Percentiles rank a stretch among this genome's conserved stretches.
phyloP scores from a whole-genome alignment of 2,888 invertebrate species.

The Caenorhabditis panamensis region DNA sequence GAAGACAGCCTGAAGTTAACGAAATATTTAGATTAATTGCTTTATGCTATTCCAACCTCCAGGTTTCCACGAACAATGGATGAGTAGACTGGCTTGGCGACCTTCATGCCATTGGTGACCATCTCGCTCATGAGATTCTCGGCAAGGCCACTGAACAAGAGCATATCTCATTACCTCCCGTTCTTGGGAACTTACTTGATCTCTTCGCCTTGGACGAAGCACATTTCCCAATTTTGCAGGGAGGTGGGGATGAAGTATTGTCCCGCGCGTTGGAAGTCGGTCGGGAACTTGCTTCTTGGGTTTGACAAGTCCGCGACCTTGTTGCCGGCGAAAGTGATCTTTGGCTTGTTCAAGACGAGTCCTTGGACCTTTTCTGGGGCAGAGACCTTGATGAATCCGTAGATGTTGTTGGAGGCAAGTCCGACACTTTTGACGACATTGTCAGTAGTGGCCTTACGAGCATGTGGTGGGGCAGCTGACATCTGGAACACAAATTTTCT shows the following conservation, averaged over 20 bases:
- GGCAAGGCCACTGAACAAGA: constrained; percentile 27
- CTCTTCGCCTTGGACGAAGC: constrained; percentile 34
- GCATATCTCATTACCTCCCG: too few relatives aligned
- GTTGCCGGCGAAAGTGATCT: constrained; percentile 18
- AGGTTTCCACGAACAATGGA: constrained; percentile 23
- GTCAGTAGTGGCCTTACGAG: constrained; percentile 25
- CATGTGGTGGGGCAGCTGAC: constrained; percentile 38
- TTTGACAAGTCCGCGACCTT: constrained; percentile 13
- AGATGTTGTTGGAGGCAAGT: constrained; percentile 33
- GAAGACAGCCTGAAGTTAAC: constrained; percentile 18
- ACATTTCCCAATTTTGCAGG: constrained; percentile 35
- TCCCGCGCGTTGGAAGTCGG: constrained; percentile 36
- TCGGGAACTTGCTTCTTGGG: constrained; percentile 26
- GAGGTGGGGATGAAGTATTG: constrained; percentile 29
- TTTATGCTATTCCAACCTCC: neutral
- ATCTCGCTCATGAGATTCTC: constrained; percentile 23
- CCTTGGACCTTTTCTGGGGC: constrained; percentile 28
- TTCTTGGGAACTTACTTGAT: constrained; percentile 12
- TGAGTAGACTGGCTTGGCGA: neutral
- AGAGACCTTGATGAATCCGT: constrained; percentile 39
- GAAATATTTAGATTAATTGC: constrained; percentile 1
- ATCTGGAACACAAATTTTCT: constrained; percentile 27
- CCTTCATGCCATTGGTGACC: constrained; percentile 30
- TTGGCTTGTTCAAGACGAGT: constrained; percentile 36
- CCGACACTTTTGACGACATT: constrained; percentile 31